Conservation (phyloP, 2,113 vertebrate species). For the Synodontis membranacea region DNA sequence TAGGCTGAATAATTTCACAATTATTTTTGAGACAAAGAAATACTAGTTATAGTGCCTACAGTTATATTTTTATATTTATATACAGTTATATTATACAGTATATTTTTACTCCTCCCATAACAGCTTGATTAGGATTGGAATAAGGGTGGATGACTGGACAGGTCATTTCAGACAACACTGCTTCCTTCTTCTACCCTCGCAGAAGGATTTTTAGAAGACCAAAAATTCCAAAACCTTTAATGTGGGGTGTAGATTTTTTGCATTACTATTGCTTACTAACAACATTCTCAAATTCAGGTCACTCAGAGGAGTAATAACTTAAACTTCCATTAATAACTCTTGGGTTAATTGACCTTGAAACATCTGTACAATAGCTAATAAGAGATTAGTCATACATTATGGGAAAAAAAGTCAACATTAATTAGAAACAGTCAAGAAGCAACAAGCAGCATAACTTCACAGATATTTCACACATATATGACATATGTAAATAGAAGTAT, state of each 20-base stretch:
- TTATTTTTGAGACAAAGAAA: neutral
- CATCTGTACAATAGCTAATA: neutral
- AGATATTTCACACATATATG: neutral
- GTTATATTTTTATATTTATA: too few relatives aligned
- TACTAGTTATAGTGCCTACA: neutral
- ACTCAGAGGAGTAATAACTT: neutral
- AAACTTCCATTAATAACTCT: neutral
- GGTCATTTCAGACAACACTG: neutral
- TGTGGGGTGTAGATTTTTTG: neutral
- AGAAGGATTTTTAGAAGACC: neutral
- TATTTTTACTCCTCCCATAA: neutral
- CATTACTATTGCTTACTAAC: neutral
- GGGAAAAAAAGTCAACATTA: neutral
- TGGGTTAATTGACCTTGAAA: conserved; percentile 6
- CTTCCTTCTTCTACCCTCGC: neutral
- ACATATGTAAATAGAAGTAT: neutral
- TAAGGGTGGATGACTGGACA: neutral
- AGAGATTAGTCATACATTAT: neutral
- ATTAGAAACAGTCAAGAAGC: neutral
- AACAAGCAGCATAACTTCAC: neutral
- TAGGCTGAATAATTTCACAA: neutral
- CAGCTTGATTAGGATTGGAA: neutral
- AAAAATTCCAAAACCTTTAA: neutral
- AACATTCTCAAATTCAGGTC: neutral
- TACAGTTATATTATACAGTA: too few relatives aligned